phyloP scores from a whole-genome alignment of 2,888 invertebrate species.

The Mycalesis mineus region DNA sequence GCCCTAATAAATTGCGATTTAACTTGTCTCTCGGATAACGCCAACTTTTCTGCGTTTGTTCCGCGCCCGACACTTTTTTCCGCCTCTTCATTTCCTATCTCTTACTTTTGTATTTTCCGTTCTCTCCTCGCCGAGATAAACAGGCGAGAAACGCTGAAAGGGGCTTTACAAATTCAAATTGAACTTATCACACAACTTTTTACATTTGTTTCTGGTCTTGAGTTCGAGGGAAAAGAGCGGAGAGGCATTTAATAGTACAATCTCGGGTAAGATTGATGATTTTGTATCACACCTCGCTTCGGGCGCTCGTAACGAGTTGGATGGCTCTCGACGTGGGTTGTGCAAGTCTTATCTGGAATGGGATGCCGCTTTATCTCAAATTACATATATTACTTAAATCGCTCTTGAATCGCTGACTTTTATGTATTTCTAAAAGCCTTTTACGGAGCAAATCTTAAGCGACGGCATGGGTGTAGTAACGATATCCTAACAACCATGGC shows the following conservation, averaged over 20 bases:
- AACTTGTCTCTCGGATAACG: slow-evolving; percentile 78
- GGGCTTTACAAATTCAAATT: slow-evolving; percentile 80
- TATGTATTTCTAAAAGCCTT: slow-evolving; percentile 47
- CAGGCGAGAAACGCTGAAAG: slow-evolving; percentile 78
- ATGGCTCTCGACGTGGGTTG: slow-evolving; percentile 74
- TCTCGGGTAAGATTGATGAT: slow-evolving; percentile 78
- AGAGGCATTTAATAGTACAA: slow-evolving; percentile 78
- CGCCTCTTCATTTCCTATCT: slow-evolving; percentile 79
- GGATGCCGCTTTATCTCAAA: slow-evolving; percentile 76
- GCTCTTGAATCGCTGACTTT: slow-evolving; percentile 60
- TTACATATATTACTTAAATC: slow-evolving; percentile 77
- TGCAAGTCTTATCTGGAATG: slow-evolving; percentile 75
- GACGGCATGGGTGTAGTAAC: background rate
- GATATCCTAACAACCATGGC: background rate
- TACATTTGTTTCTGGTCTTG: slow-evolving; percentile 78
- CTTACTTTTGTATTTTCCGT: slow-evolving; percentile 78
- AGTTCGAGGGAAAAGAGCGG: slow-evolving; percentile 75
- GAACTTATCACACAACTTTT: slow-evolving; percentile 79
- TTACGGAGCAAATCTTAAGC: slow-evolving; percentile 30
- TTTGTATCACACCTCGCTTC: slow-evolving; percentile 79
- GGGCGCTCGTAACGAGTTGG: slow-evolving; percentile 76
- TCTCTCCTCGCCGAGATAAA: slow-evolving; percentile 75
- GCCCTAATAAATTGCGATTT: slow-evolving; percentile 78
- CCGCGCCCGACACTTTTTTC: slow-evolving; percentile 76
- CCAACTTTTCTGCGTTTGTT: slow-evolving; percentile 77